Base-by-base conservation (phyloP, 2,797 vertebrate genomes). In the Cryptoblepharus egeriae region DNA sequence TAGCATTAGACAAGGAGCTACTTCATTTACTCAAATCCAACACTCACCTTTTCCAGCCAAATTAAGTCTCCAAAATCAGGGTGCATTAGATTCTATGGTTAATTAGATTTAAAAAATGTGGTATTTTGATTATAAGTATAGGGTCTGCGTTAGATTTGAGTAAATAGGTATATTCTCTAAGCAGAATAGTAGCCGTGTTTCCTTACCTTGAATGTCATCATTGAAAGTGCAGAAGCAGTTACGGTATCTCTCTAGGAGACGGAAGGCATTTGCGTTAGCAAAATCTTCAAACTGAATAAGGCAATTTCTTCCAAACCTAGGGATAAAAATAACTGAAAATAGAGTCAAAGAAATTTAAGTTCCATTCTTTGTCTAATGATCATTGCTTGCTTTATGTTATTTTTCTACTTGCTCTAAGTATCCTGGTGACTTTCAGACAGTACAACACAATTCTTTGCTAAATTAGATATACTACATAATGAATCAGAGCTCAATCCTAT, bases 201-300 rank as follows among this genome's bases (percentile, higher is more conserved):
- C 70, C 12, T 94, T 96, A 95, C 98, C 98, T 98, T 99, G 99
- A 92, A 99, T 99, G 92, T 99, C 99, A 84, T 99, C 98, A 55
- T 99, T 99, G 95, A 99, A 99, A 3, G 98, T 99, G 94, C 99
- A 99, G 88, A 98, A 99, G 76, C 95, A 93, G 92, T 98, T 96
- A 83, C 97, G 97, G 89, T 99, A 99, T 90, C 98, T 99, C 84
- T 94, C 95, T 89, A 99, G 96, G 79, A 99, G 97, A 68, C 97
- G 97, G 95, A 99, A 99, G 82, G 98, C 99, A 77, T 99, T 99
- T 64, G 92, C 60, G 70, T 99, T 99, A 87, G 98, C 98, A 95
- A 99, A 99, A 93, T 99, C 99, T 92, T 99, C 98, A 96, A 99
- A 99, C 63, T 99, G 98, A 93, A 99, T 99, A 80, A 99, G 97